Percentiles rank a stretch among this genome's conserved stretches.
Evolutionary conservation across 2,888 invertebrate genomes (phyloP).

Genomic region (Tipula lateralis): DNA sequence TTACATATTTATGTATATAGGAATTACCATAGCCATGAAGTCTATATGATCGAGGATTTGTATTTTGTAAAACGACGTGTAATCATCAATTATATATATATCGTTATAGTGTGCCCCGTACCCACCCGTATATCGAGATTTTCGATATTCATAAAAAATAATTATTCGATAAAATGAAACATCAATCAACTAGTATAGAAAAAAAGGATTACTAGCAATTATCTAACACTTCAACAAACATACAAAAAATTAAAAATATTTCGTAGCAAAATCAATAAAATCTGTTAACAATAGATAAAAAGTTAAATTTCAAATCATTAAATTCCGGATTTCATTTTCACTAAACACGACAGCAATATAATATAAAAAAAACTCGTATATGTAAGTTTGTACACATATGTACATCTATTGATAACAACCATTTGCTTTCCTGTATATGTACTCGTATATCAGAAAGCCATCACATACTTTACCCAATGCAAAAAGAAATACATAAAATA

Average conservation of each 20-base stretch:
- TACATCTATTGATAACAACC: not conserved
- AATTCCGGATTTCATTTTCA: not conserved
- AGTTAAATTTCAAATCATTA: conserved; percentile 19
- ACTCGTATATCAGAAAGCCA: not conserved
- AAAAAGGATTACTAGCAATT: not conserved
- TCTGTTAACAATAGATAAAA: not conserved
- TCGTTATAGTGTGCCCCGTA: too few relatives aligned
- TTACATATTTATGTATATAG: not conserved
- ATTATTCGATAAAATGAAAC: not conserved
- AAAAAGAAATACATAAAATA: not conserved
- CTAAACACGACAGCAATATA: not conserved
- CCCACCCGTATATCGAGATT: not conserved
- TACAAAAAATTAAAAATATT: not conserved
- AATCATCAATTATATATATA: not conserved
- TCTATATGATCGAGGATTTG: not conserved
- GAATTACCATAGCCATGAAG: not conserved
- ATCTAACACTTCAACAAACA: not conserved
- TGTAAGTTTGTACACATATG: not conserved
- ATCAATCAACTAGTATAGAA: not conserved
- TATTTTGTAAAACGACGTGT: not conserved
- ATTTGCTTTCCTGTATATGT: not conserved
- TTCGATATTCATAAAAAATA: not conserved
- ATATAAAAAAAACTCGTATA: not conserved
- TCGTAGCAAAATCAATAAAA: not conserved
- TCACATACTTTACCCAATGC: not conserved